These are phyloP conservation scores for Phrynocephalus versicolor DNA, from an alignment of 2,113 vertebrate genomes.

Conservation along the genomic window DNA sequence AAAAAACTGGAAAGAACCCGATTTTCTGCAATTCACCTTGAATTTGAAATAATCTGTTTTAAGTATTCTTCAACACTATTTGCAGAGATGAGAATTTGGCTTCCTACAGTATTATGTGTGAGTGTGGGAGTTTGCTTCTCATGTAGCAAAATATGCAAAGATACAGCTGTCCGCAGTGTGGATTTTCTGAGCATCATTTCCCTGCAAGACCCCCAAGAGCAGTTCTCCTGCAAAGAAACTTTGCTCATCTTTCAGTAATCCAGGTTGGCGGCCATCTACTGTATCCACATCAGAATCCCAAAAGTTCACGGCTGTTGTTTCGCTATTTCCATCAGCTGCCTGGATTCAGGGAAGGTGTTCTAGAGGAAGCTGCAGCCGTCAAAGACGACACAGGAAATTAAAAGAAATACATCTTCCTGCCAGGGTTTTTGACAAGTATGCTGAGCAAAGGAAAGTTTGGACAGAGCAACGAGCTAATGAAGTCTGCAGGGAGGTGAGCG, in stretches of 20 bases:
- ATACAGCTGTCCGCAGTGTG: background rate
- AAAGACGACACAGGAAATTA: background rate
- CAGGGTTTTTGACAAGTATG: background rate
- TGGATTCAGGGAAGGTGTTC: background rate
- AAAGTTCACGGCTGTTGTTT: background rate
- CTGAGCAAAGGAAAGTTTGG: background rate
- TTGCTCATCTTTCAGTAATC: background rate
- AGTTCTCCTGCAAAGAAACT: background rate
- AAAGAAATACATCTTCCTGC: background rate
- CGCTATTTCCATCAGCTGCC: background rate
- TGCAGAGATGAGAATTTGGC: too few relatives aligned
- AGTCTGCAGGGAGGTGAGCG: background rate
- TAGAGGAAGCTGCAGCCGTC: background rate
- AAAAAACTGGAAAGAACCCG: too few relatives aligned
- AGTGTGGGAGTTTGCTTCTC: too few relatives aligned
- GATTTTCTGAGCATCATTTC: background rate
- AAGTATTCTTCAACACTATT: background rate
- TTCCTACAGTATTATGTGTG: too few relatives aligned
- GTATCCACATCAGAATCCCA: background rate
- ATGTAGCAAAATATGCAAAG: background rate
- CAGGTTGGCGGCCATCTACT: too few relatives aligned
- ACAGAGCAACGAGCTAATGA: background rate
- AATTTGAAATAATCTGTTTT: background rate
- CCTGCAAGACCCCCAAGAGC: too few relatives aligned
- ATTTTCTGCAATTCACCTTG: background rate